Percentiles rank a stretch among this genome's conserved stretches.
Conservation (phyloP, 2,888 invertebrate genomes). For the Laothoe populi region DNA sequence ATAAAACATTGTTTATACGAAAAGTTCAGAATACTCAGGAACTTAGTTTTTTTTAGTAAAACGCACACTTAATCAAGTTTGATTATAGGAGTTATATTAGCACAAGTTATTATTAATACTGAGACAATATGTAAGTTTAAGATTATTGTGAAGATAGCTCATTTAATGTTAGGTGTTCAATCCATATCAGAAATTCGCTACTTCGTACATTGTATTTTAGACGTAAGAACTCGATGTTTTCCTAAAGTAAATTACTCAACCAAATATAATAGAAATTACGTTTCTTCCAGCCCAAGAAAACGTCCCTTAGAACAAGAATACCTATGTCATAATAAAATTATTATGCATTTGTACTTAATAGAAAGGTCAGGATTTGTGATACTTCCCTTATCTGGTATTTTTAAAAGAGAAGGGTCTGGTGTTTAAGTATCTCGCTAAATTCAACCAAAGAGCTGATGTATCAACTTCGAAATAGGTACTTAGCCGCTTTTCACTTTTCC, state of each 20-base stretch:
- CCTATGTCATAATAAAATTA: background rate
- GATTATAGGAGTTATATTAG: constrained; percentile 10
- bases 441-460: background rate
- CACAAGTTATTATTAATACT: constrained; percentile 56
- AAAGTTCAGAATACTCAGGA: constrained; percentile 26
- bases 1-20: constrained; percentile 18
- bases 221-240: constrained; percentile 9
- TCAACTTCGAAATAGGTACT: background rate
- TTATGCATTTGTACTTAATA: constrained; percentile 42
- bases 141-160: constrained; percentile 41
- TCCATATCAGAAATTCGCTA: constrained; percentile 40
- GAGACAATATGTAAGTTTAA: constrained; percentile 75
- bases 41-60: constrained; percentile 20
- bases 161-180: constrained; percentile 45
- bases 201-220: constrained; percentile 23
- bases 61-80: constrained; percentile 36
- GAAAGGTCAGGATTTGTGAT: constrained; percentile 14
- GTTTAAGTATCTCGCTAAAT: background rate
- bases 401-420: background rate
- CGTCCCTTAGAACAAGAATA: background rate
- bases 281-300: constrained; percentile 1
- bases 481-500: background rate
- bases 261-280: background rate
- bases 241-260: constrained; percentile 23
- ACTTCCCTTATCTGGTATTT: constrained; percentile 16